Evolutionary conservation across 2,888 invertebrate species (phyloP).

Genomic region (Hyposoter dolosus): DNA sequence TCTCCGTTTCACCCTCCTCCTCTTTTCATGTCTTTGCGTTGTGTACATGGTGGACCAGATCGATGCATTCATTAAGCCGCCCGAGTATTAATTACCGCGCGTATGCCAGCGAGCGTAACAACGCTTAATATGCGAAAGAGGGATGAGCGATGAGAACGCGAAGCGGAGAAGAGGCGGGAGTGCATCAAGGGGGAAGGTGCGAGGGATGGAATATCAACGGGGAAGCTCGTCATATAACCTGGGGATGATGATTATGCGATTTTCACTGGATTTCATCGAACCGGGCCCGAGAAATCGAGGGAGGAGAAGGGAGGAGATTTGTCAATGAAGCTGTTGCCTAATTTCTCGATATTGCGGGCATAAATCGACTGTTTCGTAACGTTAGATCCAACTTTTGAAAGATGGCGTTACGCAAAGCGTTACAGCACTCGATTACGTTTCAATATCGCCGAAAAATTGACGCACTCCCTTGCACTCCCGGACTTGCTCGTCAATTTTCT

Average conservation of each 20-base stretch:
- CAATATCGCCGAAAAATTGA: neutral
- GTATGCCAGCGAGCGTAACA: constrained; percentile 29
- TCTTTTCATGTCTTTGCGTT: neutral
- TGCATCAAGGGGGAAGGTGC: neutral
- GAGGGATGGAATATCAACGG: neutral
- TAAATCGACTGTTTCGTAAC: neutral
- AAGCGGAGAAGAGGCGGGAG: neutral
- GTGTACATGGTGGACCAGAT: constrained; percentile 63
- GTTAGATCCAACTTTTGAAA: neutral
- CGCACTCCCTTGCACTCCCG: neutral
- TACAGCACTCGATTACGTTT: neutral
- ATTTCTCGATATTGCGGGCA: neutral
- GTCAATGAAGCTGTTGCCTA: neutral
- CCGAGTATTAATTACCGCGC: constrained; percentile 69
- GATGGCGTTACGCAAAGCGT: neutral
- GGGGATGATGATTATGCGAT: constrained; percentile 2
- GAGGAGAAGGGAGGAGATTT: neutral
- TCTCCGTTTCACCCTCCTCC: neutral
- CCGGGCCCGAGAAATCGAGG: neutral
- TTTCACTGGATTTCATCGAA: neutral
- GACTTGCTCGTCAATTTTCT: neutral
- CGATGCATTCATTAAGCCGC: constrained; percentile 74
- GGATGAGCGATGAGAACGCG: neutral
- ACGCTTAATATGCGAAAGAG: constrained; percentile 8
- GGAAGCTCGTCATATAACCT: neutral